phyloP scores from a whole-genome alignment of 92 coral and sea anemone species.

The Galaxea fascicularis region DNA sequence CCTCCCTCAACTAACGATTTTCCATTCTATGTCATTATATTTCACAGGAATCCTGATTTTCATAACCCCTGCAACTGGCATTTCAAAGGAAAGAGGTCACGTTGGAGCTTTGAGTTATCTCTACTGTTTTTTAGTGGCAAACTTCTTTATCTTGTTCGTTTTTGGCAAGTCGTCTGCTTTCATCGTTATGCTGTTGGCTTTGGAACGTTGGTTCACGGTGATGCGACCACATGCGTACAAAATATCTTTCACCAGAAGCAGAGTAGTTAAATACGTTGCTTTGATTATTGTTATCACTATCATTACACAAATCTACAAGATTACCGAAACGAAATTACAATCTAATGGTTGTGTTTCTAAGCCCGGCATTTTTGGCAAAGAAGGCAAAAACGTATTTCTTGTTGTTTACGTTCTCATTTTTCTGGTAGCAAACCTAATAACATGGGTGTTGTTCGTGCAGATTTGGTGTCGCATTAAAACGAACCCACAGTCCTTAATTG shows the following conservation, averaged over 20 bases:
- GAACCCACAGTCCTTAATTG: not conserved
- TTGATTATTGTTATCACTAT: not conserved
- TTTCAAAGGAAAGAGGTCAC: not conserved
- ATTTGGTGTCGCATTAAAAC: not conserved
- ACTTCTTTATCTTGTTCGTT: not conserved
- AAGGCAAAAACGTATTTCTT: not conserved
- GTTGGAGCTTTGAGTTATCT: not conserved
- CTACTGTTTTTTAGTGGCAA: not conserved
- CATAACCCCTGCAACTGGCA: not conserved
- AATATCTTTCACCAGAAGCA: not conserved
- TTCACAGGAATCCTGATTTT: slow-evolving; percentile 8
- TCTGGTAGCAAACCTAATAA: not conserved
- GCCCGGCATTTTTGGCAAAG: not conserved
- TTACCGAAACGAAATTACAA: not conserved
- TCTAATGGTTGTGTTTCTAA: not conserved
- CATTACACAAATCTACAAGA: not conserved
- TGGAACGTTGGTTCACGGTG: slow-evolving; percentile 15
- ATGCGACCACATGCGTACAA: slow-evolving; percentile 2
- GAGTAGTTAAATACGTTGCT: not conserved
- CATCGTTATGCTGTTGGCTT: not conserved
- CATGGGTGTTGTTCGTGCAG: slow-evolving; percentile 10
- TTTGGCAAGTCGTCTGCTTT: not conserved
- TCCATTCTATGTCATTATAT: not conserved
- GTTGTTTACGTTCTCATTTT: not conserved
- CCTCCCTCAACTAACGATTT: too few species aligned